Percentiles rank a stretch among this genome's conserved stretches.
phyloP scores from a whole-genome alignment of 1,140 invertebrate species.

The Caenorhabditis latens region DNA sequence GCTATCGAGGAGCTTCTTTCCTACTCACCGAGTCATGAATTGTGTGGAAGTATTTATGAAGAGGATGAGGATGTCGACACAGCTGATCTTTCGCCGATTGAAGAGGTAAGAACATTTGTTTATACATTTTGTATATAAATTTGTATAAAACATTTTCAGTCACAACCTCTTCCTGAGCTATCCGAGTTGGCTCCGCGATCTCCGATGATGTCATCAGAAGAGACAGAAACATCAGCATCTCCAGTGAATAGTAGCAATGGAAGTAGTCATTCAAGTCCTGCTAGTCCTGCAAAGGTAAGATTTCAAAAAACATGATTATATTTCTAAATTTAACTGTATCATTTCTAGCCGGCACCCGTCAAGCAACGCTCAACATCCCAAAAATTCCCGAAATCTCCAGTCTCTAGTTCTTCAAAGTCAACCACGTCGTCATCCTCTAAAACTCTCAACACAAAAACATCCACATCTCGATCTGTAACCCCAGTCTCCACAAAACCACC shows the following conservation, averaged over 20 bases:
- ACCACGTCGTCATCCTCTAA: neutral
- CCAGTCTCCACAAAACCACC: slow-evolving; percentile 41
- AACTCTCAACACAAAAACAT: neutral
- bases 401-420: neutral
- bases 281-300: slow-evolving; percentile 15
- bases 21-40: slow-evolving; percentile 26
- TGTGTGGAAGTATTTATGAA: slow-evolving; percentile 38
- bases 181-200: neutral
- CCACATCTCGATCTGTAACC: neutral
- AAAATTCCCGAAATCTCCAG: slow-evolving; percentile 21
- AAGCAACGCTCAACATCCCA: slow-evolving; percentile 23
- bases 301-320: neutral
- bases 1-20: slow-evolving; percentile 23
- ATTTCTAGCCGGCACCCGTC: neutral
- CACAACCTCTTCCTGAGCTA: neutral
- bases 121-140: neutral
- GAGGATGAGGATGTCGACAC: slow-evolving; percentile 18
- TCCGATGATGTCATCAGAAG: neutral
- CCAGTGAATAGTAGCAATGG: slow-evolving; percentile 48
- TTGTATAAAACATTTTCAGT: neutral
- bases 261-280: slow-evolving; percentile 6
- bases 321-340: no score
- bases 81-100: neutral
- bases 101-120: neutral
- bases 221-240: slow-evolving; percentile 15